These are phyloP conservation scores for Lepidothrix coronata DNA, from an alignment of 2,113 vertebrate species.

Conservation along the genomic window DNA sequence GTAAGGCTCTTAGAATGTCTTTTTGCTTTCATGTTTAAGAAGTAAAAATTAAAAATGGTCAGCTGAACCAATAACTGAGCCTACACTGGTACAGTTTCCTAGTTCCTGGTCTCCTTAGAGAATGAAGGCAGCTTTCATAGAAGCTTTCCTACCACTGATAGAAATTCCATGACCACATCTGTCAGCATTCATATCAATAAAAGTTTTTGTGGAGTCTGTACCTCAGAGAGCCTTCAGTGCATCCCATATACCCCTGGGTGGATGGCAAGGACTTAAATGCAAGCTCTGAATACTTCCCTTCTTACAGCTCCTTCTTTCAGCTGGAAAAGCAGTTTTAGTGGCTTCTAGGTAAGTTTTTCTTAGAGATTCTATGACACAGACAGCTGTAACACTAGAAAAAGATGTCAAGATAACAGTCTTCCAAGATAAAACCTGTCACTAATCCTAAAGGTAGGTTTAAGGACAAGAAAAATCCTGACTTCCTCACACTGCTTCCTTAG, in stretches of 20 bases:
- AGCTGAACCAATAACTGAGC: not conserved
- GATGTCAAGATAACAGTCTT: not conserved
- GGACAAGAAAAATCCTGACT: not conserved
- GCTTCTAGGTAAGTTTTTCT: not conserved
- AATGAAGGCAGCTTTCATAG: not conserved
- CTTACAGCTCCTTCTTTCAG: not conserved
- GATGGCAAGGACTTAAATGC: not conserved
- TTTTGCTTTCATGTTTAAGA: not conserved
- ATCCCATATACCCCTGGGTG: not conserved
- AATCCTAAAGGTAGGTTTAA: not conserved
- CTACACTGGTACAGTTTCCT: not conserved
- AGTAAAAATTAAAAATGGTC: not conserved
- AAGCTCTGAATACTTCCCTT: not conserved
- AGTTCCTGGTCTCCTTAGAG: not conserved
- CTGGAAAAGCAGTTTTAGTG: not conserved
- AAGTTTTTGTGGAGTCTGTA: not conserved
- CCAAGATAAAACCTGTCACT: not conserved
- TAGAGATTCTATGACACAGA: not conserved
- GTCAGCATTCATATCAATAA: not conserved
- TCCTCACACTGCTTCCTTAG: not conserved
- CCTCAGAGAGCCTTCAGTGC: not conserved
- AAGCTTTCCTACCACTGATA: not conserved
- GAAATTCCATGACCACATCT: not conserved
- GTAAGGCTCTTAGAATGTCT: not conserved
- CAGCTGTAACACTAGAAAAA: not conserved